Conservation (phyloP, 2,888 invertebrate species). For the Dendrolimus pini region DNA sequence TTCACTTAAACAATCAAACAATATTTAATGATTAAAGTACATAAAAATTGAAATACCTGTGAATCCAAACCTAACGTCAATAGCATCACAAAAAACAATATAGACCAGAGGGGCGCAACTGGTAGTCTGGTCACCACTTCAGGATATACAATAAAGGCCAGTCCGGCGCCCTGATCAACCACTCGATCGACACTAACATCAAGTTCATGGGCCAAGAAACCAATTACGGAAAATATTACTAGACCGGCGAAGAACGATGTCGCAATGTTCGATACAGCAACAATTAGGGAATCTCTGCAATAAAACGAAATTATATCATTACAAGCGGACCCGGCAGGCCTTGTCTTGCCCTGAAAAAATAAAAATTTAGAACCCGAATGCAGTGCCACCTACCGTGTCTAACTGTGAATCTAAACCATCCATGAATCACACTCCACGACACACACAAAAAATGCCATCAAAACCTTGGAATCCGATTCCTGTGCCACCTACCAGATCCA, state of each 20-base stretch:
- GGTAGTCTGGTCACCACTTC: slow-evolving; percentile 88
- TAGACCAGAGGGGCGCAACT: slow-evolving; percentile 87
- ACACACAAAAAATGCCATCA: no score
- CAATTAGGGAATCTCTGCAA: slow-evolving; percentile 83
- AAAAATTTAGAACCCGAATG: no score
- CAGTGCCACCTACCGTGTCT: no score
- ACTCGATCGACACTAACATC: slow-evolving; percentile 81
- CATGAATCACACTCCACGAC: no score
- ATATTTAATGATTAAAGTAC: neutral
- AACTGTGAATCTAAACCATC: no score
- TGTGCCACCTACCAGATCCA: no score
- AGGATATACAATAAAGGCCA: slow-evolving; percentile 92
- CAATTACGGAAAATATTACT: slow-evolving; percentile 89
- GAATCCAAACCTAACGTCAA: slow-evolving; percentile 85
- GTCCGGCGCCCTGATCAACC: slow-evolving; percentile 85
- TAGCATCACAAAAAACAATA: slow-evolving; percentile 88
- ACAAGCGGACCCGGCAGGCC: no score
- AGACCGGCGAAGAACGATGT: slow-evolving; percentile 89
- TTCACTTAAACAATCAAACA: neutral
- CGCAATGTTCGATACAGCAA: slow-evolving; percentile 84
- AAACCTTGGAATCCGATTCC: no score
- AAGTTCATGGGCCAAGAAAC: slow-evolving; percentile 86
- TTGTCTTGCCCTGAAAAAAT: no score
- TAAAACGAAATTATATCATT: slow-evolving; percentile 1
- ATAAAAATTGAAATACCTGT: slow-evolving; percentile 54